These are phyloP conservation scores for Netelia fuscicornis DNA, from an alignment of 2,888 invertebrate species.

Conservation along the genomic window DNA sequence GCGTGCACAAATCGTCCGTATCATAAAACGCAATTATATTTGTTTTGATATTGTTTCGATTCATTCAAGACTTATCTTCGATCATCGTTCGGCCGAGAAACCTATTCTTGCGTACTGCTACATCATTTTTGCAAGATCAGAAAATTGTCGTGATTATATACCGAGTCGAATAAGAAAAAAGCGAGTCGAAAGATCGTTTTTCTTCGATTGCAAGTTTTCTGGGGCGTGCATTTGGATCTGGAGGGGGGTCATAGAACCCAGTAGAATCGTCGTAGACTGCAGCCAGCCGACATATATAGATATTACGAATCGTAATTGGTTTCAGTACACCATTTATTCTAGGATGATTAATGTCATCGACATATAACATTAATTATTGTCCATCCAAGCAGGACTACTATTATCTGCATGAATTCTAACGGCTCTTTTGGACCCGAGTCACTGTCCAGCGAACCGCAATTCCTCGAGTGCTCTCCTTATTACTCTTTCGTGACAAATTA, in stretches of 20 bases:
- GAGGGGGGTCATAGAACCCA: slow-evolving; percentile 8
- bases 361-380: slow-evolving; percentile 35
- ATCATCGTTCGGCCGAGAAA: background rate
- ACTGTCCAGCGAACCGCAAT: slow-evolving; percentile 75
- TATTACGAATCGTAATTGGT: slow-evolving; percentile 20
- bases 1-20: background rate
- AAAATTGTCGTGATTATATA: background rate
- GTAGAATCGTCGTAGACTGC: slow-evolving; percentile 41
- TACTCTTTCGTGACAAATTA: slow-evolving; percentile 65
- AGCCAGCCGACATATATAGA: slow-evolving; percentile 7
- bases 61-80: background rate
- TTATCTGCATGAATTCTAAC: slow-evolving; percentile 71
- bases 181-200: background rate
- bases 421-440: slow-evolving; percentile 67
- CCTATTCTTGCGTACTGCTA: background rate
- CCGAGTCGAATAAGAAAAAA: background rate
- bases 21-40: background rate
- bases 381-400: slow-evolving; percentile 41
- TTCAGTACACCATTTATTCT: slow-evolving; percentile 41
- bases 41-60: background rate
- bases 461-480: slow-evolving; percentile 69
- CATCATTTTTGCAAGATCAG: background rate
- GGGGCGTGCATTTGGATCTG: slow-evolving; percentile 2
- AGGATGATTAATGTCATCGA: slow-evolving; percentile 46
- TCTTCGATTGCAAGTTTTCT: slow-evolving; percentile 7